phyloP scores from a whole-genome alignment of 2,797 vertebrate genomes.

The Sparus aurata region DNA sequence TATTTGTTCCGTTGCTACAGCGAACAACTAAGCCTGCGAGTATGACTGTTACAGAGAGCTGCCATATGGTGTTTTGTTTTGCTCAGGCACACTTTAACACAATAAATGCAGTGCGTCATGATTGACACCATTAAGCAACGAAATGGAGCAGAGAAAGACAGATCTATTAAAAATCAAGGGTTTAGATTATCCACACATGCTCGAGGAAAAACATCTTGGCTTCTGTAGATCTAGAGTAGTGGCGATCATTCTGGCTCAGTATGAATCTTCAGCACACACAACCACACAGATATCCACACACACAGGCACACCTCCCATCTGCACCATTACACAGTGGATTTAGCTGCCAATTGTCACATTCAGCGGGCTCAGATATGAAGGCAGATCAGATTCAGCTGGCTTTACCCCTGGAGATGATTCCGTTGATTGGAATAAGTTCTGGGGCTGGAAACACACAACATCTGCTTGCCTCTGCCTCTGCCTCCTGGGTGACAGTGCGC shows the following conservation, averaged over 20 bases:
- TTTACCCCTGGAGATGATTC: constrained; percentile 67
- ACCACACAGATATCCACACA: constrained; percentile 22
- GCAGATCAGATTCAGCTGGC: constrained; percentile 67
- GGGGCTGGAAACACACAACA: constrained; percentile 67
- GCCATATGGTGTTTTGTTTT: constrained; percentile 71
- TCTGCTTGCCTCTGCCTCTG: constrained; percentile 61
- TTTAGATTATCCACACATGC: constrained; percentile 33
- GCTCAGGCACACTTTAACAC: constrained; percentile 42
- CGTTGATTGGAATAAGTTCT: constrained; percentile 76
- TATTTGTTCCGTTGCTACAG: constrained; percentile 21
- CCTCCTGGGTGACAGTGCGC: constrained; percentile 58
- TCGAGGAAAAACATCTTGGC: constrained; percentile 17
- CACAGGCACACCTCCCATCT: constrained; percentile 49
- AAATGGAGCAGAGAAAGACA: constrained; percentile 61
- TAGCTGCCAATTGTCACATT: constrained; percentile 70
- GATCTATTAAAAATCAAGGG: constrained; percentile 51
- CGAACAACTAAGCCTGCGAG: constrained; percentile 22
- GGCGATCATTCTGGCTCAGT: constrained; percentile 23
- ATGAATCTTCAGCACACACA: constrained; percentile 33
- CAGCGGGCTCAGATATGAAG: constrained; percentile 55
- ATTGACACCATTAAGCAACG: constrained; percentile 61
- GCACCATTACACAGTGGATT: constrained; percentile 72
- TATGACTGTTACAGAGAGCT: constrained; percentile 19
- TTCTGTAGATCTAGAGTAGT: constrained; percentile 20
- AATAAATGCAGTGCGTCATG: constrained; percentile 31